phyloP scores from a whole-genome alignment of 2,113 vertebrate species.

The Tamias sibiricus region DNA sequence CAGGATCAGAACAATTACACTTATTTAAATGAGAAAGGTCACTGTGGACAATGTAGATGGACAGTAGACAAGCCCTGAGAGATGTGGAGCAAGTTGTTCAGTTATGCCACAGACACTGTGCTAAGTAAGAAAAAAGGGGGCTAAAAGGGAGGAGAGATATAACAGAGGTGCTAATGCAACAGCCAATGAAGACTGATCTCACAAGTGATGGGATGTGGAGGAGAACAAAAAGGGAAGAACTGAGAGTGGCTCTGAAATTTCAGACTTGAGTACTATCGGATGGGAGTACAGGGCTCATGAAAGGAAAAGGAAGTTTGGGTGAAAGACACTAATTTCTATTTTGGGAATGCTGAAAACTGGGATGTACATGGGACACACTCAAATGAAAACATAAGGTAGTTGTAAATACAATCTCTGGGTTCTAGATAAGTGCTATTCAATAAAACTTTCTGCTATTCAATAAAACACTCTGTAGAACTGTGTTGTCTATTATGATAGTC shows the following conservation, averaged over 20 bases:
- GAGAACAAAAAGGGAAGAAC: background rate
- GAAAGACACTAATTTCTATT: background rate
- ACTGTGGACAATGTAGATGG: background rate
- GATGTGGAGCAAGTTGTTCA: background rate
- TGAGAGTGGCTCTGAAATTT: background rate
- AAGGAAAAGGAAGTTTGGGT: background rate
- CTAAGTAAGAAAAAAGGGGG: background rate
- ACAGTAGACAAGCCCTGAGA: background rate
- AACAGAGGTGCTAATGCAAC: background rate
- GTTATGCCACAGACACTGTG: background rate
- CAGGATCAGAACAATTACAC: background rate
- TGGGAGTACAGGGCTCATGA: background rate
- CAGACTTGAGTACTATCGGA: background rate
- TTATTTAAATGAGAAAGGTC: background rate
- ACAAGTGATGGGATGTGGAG: background rate
- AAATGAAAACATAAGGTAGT: background rate
- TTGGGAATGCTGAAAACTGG: slow-evolving; percentile 19
- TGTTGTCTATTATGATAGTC: background rate
- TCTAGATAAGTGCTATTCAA: background rate
- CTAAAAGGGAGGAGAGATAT: background rate
- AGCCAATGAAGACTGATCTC: background rate
- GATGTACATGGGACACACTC: background rate
- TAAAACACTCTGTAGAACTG: background rate
- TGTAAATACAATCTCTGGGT: background rate
- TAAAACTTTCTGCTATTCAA: background rate